These are phyloP conservation scores for Tupaia tana DNA, from an alignment of 2,113 vertebrate genomes.

Conservation along the genomic window DNA sequence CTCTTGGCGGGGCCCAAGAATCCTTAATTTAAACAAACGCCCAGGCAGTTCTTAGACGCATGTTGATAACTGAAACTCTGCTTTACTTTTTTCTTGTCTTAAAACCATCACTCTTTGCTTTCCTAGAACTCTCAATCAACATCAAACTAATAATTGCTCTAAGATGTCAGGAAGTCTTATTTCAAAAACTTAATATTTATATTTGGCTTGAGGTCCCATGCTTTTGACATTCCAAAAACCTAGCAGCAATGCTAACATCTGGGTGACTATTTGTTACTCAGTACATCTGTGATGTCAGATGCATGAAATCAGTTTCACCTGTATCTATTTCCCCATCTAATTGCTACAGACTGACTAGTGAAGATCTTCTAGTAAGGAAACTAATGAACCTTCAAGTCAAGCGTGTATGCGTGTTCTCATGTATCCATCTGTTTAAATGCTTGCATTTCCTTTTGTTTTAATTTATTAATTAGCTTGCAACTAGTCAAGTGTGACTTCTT, in stretches of 20 bases:
- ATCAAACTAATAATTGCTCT: not conserved
- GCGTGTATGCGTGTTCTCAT: not conserved
- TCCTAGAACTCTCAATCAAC: not conserved
- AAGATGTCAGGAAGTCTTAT: not conserved
- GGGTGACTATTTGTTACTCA: not conserved
- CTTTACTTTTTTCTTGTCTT: not conserved
- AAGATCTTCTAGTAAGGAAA: not conserved
- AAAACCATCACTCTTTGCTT: slow-evolving; percentile 18
- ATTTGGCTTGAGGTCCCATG: not conserved
- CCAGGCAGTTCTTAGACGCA: not conserved
- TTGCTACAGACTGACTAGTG: not conserved
- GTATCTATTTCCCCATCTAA: not conserved
- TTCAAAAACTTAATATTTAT: not conserved
- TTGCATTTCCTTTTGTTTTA: slow-evolving; percentile 36
- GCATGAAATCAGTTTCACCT: not conserved
- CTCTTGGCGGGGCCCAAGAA: not conserved
- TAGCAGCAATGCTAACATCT: not conserved
- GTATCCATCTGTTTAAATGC: not conserved
- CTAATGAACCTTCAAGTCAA: not conserved
- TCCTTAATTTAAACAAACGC: not conserved
- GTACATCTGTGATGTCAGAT: not conserved
- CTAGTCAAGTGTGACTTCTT: slow-evolving; percentile 37
- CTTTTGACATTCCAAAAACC: not conserved
- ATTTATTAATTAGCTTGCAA: slow-evolving; percentile 28
- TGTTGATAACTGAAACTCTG: not conserved